Evolutionary conservation across 2,797 vertebrate genomes (phyloP).

Genomic region (Notamacropus eugenii): DNA sequence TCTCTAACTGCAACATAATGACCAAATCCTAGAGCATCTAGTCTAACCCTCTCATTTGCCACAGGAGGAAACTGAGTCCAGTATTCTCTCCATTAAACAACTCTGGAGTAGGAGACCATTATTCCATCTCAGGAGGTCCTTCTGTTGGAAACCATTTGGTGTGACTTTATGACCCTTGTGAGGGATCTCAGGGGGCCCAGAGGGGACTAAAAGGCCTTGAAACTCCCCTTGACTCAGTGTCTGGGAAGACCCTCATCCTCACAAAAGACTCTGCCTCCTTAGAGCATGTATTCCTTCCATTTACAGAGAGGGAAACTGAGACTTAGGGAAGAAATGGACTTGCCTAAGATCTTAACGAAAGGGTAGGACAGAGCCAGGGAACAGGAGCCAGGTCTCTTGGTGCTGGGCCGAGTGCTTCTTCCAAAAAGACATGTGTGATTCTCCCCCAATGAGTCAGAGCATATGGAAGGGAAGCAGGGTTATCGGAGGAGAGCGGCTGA

Average conservation of each 20-base stretch:
- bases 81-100: background rate
- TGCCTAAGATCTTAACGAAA: slow-evolving; percentile 47
- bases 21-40: background rate
- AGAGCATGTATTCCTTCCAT: background rate
- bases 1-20: background rate
- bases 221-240: background rate
- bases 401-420: slow-evolving; percentile 68
- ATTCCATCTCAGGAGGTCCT: background rate
- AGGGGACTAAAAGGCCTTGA: slow-evolving; percentile 35
- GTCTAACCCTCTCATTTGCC: slow-evolving; percentile 17
- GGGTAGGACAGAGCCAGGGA: slow-evolving; percentile 40
- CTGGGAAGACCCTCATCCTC: background rate
- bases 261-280: slow-evolving; percentile 16
- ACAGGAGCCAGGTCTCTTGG: slow-evolving; percentile 51
- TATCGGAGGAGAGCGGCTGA: slow-evolving; percentile 70
- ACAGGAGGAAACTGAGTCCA: slow-evolving; percentile 46
- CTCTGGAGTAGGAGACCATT: background rate
- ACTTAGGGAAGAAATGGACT: slow-evolving; percentile 34
- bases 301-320: slow-evolving; percentile 47
- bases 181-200: slow-evolving; percentile 23
- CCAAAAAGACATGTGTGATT: slow-evolving; percentile 77
- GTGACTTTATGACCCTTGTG: slow-evolving; percentile 45
- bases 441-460: slow-evolving; percentile 70
- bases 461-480: slow-evolving; percentile 67
- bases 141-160: slow-evolving; percentile 15